Conservation (phyloP, 2,888 invertebrate genomes). For the Chaitophorus viminalis region DNA sequence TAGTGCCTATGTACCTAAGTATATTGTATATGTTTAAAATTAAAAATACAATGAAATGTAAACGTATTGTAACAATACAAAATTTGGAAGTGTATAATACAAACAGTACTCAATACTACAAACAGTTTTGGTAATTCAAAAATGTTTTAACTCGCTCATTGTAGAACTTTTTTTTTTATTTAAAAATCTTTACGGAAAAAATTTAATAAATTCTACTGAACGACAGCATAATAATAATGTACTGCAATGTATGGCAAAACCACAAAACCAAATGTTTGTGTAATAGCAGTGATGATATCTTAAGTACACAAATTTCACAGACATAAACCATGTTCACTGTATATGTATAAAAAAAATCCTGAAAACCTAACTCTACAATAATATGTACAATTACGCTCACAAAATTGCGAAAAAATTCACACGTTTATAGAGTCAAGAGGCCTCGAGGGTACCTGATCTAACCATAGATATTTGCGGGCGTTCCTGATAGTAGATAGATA, state of each 20-base stretch:
- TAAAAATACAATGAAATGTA: no score
- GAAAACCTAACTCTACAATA: not conserved
- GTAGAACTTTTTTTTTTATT: no score
- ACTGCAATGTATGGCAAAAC: not conserved
- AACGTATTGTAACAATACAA: not conserved
- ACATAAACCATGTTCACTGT: not conserved
- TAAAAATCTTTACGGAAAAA: no score
- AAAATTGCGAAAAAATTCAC: not conserved
- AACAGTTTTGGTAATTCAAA: not conserved
- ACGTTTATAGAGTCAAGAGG: not conserved
- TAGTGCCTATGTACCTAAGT: not conserved
- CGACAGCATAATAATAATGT: not conserved
- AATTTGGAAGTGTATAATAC: not conserved
- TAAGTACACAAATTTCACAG: not conserved
- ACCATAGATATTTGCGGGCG: not conserved
- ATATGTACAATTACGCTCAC: not conserved
- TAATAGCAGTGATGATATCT: not conserved
- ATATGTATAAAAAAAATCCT: not conserved
- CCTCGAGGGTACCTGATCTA: not conserved
- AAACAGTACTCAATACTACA: not conserved
- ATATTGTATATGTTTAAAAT: not conserved
- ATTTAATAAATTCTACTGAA: not conserved
- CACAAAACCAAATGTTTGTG: no score
- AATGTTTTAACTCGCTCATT: not conserved
- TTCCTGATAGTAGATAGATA: not conserved